Percentiles rank a stretch among this genome's conserved stretches.
Evolutionary conservation across 1,140 invertebrate genomes (phyloP).

Genomic region (Drosophila bocki): DNA sequence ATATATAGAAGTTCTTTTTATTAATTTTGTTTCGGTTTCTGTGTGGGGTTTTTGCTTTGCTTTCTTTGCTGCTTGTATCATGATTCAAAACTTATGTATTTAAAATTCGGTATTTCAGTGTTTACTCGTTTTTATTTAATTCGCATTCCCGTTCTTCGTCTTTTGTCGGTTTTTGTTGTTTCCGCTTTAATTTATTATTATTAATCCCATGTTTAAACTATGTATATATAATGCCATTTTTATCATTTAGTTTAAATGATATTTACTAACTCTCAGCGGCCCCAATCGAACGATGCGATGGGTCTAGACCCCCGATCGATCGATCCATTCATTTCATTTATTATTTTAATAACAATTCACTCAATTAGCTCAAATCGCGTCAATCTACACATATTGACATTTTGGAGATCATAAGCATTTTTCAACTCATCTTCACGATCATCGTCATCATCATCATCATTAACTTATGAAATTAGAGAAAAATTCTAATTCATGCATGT

Average conservation of each 20-base stretch:
- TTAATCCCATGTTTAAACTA: constrained; percentile 82
- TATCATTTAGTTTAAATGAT: constrained; percentile 80
- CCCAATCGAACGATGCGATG: constrained; percentile 38
- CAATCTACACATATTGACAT: constrained; percentile 79
- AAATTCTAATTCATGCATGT: constrained; percentile 76
- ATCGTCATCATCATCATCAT: constrained; percentile 42
- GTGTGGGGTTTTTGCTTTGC: constrained; percentile 29
- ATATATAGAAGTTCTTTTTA: constrained; percentile 50
- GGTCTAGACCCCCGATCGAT: constrained; percentile 24
- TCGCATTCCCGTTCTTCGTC: constrained; percentile 30
- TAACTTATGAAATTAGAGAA: constrained; percentile 80
- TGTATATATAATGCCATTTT: constrained; percentile 78
- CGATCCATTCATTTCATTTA: constrained; percentile 64
- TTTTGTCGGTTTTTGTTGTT: constrained; percentile 7
- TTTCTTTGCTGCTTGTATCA: constrained; percentile 42
- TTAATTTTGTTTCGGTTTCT: constrained; percentile 36
- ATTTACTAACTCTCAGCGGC: constrained; percentile 73
- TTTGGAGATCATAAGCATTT: constrained; percentile 71
- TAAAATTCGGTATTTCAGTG: constrained; percentile 67
- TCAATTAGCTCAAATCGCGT: constrained; percentile 80
- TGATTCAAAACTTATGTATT: constrained; percentile 56
- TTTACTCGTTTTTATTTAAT: constrained; percentile 66
- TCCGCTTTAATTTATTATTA: constrained; percentile 68
- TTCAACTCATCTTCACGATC: constrained; percentile 58
- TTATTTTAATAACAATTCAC: constrained; percentile 84